These are phyloP conservation scores for Zophobas morio DNA, from an alignment of 1,140 invertebrate genomes.

Conservation along the genomic window DNA sequence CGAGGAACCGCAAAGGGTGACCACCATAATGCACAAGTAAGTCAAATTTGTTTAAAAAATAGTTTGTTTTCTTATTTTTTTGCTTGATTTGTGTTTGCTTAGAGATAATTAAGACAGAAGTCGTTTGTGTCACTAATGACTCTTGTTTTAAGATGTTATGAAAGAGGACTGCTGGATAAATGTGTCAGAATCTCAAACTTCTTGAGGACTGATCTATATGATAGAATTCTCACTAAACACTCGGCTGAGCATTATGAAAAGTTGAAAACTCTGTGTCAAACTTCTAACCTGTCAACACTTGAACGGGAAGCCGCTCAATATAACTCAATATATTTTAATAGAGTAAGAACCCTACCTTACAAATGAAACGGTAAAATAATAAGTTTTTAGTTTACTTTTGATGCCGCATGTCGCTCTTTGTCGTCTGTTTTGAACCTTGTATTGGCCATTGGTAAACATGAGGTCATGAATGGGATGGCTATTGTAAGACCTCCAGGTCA, in stretches of 20 bases:
- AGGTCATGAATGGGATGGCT: slow-evolving; percentile 90
- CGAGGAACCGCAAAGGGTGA: slow-evolving; percentile 85
- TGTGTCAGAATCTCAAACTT: background rate
- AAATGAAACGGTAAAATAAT: slow-evolving; percentile 58
- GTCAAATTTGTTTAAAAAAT: too few relatives aligned
- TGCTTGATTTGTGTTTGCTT: too few relatives aligned
- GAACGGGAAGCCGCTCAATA: slow-evolving; percentile 79
- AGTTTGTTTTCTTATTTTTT: too few relatives aligned
- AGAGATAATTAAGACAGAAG: too few relatives aligned
- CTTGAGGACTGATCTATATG: slow-evolving; percentile 1
- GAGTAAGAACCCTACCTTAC: slow-evolving; percentile 72
- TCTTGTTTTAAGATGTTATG: slow-evolving; percentile 12
- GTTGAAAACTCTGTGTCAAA: slow-evolving; percentile 79
- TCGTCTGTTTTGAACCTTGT: slow-evolving; percentile 88
- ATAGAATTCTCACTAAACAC: background rate
- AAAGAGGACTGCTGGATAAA: slow-evolving; percentile 1
- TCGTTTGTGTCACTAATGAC: too few relatives aligned
- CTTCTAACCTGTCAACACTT: slow-evolving; percentile 69
- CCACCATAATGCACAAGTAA: slow-evolving; percentile 78
- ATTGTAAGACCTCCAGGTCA: slow-evolving; percentile 93
- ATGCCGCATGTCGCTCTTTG: slow-evolving; percentile 80
- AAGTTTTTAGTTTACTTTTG: slow-evolving; percentile 81
- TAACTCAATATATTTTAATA: slow-evolving; percentile 90
- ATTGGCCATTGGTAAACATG: slow-evolving; percentile 77
- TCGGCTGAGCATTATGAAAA: slow-evolving; percentile 50